phyloP scores from a whole-genome alignment of 1,140 invertebrate species.

The Mylabris phalerata region DNA sequence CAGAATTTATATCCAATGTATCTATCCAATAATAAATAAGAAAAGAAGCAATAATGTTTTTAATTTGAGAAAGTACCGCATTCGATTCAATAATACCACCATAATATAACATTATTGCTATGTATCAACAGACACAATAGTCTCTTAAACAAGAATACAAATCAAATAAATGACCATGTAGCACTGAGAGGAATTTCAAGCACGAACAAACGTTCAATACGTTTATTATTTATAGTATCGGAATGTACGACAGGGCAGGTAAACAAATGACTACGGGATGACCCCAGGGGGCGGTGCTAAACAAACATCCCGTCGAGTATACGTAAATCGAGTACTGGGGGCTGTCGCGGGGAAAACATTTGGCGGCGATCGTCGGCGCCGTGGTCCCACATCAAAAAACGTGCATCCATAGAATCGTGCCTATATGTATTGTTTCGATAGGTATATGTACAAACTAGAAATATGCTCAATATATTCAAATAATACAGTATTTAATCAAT shows the following conservation, averaged over 20 bases:
- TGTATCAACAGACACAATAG: constrained; percentile 28
- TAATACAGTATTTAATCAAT: too few relatives aligned
- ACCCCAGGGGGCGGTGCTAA: constrained; percentile 29
- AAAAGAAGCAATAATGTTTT: constrained; percentile 14
- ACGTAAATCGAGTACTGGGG: constrained; percentile 1
- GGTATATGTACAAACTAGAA: not conserved
- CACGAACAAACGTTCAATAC: constrained; percentile 23
- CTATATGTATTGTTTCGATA: not conserved
- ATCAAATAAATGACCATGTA: constrained; percentile 30
- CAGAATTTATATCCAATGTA: constrained; percentile 6
- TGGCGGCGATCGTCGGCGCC: constrained; percentile 1
- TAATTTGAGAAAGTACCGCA: constrained; percentile 18
- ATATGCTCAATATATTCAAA: not conserved
- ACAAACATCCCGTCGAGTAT: constrained; percentile 28
- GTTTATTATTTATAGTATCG: constrained; percentile 30
- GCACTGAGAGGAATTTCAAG: constrained; percentile 26
- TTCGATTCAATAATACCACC: constrained; percentile 24
- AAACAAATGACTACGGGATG: constrained; percentile 30
- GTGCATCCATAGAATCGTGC: not conserved
- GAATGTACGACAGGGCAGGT: constrained; percentile 24
- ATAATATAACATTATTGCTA: constrained; percentile 28
- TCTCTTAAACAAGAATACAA: constrained; percentile 26
- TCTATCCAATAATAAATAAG: not conserved
- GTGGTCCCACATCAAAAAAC: constrained; percentile 1
- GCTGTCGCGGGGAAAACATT: constrained; percentile 1